Percentiles rank a stretch among this genome's conserved stretches.
phyloP scores from a whole-genome alignment of 2,113 vertebrate species.

The Coptodon bakossiorum region DNA sequence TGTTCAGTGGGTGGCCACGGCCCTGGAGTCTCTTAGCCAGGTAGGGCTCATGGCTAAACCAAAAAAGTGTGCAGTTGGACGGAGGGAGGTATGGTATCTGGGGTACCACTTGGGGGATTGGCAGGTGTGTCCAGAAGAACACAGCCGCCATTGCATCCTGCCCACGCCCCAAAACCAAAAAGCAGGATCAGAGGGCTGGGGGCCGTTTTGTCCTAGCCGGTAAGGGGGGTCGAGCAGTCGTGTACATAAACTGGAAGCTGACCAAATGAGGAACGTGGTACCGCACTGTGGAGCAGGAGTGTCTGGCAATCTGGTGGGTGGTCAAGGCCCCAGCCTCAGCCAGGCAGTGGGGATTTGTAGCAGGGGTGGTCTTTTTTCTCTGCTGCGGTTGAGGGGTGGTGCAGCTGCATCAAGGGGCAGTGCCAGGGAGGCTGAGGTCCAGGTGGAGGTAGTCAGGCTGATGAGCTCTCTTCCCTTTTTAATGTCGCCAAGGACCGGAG shows the following conservation, averaged over 20 bases:
- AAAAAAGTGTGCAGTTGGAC: background rate
- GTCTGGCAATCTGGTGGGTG: background rate
- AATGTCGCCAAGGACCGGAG: fast-evolving
- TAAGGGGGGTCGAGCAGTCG: background rate
- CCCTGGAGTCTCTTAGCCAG: background rate
- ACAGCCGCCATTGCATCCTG: background rate
- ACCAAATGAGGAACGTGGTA: background rate
- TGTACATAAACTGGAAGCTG: background rate
- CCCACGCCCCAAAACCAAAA: background rate
- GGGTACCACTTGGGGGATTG: background rate
- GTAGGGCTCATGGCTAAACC: background rate
- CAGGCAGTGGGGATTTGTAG: background rate
- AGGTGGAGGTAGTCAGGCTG: background rate
- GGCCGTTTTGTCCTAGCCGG: background rate
- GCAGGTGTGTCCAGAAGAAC: background rate
- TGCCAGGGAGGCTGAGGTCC: background rate
- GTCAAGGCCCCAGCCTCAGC: background rate
- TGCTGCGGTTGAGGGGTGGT: background rate
- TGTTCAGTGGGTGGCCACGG: background rate
- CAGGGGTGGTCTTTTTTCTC: background rate
- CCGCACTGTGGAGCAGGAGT: background rate
- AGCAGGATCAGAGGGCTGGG: background rate
- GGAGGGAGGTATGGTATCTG: background rate
- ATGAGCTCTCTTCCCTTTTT: background rate
- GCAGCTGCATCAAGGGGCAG: fast-evolving